Percentiles rank a stretch among this genome's conserved stretches.
Evolutionary conservation across 2,113 vertebrate species (phyloP).

Genomic region (Gnathonemus echidnorhynchus): DNA sequence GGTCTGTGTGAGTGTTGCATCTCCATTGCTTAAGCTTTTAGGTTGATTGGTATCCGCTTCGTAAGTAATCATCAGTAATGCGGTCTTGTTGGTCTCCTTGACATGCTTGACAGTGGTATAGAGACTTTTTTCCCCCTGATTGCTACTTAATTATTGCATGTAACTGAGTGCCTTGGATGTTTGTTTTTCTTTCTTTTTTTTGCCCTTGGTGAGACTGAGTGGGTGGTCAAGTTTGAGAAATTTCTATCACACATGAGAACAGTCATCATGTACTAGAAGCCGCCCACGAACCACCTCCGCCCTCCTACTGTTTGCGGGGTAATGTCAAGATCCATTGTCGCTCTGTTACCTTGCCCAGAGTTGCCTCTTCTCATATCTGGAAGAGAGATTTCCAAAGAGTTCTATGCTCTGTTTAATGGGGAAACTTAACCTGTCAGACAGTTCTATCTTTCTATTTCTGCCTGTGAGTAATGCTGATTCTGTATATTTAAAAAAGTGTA

Average conservation of each 20-base stretch:
- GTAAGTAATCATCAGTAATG: constrained; percentile 18
- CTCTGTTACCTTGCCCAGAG: background rate
- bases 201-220: background rate
- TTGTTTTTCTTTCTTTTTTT: background rate
- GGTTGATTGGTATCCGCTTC: background rate
- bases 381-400: background rate
- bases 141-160: background rate
- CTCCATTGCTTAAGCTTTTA: constrained; percentile 6
- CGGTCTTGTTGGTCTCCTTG: constrained; percentile 34
- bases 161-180: background rate
- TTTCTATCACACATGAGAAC: background rate
- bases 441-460: background rate
- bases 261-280: background rate
- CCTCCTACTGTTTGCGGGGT: background rate
- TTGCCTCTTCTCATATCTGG: background rate
- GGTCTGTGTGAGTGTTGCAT: background rate
- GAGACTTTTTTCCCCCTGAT: background rate
- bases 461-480: background rate
- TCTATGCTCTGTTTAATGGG: constrained; percentile 1
- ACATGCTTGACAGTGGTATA: constrained; percentile 31
- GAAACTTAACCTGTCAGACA: background rate
- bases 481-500: background rate
- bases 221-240: background rate
- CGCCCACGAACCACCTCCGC: background rate
- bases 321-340: background rate